Conservation (phyloP, 2,888 invertebrate genomes). For the Thelaira solivaga region DNA sequence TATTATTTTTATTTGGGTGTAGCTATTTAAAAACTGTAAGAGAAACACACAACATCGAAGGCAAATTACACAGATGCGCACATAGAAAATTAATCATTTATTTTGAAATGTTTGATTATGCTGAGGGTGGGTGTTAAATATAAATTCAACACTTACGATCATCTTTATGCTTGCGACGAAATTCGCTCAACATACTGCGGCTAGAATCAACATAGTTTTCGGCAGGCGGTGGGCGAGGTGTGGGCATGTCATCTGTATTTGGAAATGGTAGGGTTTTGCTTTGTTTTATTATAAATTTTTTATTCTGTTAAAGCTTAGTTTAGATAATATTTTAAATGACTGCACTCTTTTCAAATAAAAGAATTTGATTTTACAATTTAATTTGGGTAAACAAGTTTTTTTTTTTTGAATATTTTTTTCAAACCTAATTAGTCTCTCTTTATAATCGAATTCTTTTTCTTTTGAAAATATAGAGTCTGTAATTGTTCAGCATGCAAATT, state of each 20-base stretch:
- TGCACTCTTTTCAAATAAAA: neutral
- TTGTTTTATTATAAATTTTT: neutral
- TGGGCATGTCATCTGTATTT: slow-evolving; percentile 73
- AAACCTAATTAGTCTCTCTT: neutral
- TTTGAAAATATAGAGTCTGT: slow-evolving; percentile 58
- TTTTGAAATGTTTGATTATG: slow-evolving; percentile 38
- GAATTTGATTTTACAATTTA: neutral
- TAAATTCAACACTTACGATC: slow-evolving; percentile 80
- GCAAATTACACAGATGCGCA: slow-evolving; percentile 63
- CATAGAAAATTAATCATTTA: slow-evolving; percentile 17
- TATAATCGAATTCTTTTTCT: neutral
- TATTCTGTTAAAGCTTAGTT: too few relatives aligned
- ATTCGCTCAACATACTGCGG: slow-evolving; percentile 76
- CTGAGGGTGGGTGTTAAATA: slow-evolving; percentile 17
- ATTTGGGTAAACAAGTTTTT: neutral
- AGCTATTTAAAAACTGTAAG: slow-evolving; percentile 48
- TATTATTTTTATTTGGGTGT: neutral
- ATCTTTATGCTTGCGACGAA: slow-evolving; percentile 82
- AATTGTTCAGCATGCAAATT: slow-evolving; percentile 72
- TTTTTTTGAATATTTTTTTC: neutral
- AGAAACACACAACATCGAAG: slow-evolving; percentile 73
- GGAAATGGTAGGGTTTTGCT: slow-evolving; percentile 9
- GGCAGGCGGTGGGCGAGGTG: slow-evolving; percentile 74
- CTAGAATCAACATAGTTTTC: slow-evolving; percentile 74
- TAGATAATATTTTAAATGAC: neutral